Evolutionary conservation across 2,888 invertebrate genomes (phyloP).

Genomic region (Agrochola lota): DNA sequence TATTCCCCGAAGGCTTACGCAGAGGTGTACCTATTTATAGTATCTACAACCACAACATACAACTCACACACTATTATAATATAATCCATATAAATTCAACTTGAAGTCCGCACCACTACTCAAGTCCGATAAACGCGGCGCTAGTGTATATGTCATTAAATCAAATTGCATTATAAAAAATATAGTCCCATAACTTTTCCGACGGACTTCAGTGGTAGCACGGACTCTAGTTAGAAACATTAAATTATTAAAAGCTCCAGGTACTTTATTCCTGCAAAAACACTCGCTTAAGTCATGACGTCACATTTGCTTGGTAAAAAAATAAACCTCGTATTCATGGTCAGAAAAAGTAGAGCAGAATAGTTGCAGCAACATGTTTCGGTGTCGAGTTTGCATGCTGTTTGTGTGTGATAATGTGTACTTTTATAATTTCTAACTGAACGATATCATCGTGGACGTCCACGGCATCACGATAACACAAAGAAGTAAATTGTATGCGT

Average conservation of each 20-base stretch:
- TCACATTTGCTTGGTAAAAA: background rate
- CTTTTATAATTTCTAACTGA: background rate
- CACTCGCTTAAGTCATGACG: background rate
- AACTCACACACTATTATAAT: background rate
- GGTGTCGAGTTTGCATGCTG: background rate
- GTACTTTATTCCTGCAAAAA: background rate
- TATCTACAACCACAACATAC: background rate
- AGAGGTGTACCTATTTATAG: background rate
- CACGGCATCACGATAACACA: background rate
- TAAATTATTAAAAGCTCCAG: background rate
- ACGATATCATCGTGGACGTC: background rate
- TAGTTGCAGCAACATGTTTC: background rate
- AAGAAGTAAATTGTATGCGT: background rate
- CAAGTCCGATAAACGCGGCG: too few relatives aligned
- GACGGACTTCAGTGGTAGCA: too few relatives aligned
- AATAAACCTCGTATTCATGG: background rate
- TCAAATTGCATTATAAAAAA: too few relatives aligned
- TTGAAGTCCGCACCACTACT: too few relatives aligned
- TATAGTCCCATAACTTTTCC: too few relatives aligned
- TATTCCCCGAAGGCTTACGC: background rate
- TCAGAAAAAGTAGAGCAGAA: background rate
- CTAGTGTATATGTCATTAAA: too few relatives aligned
- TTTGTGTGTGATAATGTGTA: background rate
- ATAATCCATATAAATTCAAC: background rate
- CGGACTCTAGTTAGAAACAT: background rate